These are phyloP conservation scores for Cyrtodaria siliqua DNA, from an alignment of 2,888 invertebrate species.

Conservation along the genomic window DNA sequence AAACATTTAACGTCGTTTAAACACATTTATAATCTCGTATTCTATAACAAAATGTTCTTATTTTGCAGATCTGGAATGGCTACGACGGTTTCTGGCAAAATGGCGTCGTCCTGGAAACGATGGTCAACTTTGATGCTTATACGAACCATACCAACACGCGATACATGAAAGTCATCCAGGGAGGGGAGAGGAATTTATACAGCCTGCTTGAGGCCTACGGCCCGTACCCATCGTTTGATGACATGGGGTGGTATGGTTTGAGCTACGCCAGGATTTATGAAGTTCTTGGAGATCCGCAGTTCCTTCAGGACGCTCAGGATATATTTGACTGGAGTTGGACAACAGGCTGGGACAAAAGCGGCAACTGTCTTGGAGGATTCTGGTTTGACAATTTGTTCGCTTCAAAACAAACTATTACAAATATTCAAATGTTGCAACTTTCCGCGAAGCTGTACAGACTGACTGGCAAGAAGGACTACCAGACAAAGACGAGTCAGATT, in stretches of 20 bases:
- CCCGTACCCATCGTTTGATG: conserved; percentile 72
- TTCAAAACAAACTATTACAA: conserved; percentile 71
- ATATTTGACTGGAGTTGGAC: conserved; percentile 72
- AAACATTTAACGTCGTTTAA: too few relatives aligned
- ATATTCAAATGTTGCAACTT: conserved; percentile 65
- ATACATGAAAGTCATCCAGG: conserved; percentile 57
- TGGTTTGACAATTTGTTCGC: conserved; percentile 67
- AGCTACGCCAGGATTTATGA: conserved; percentile 67
- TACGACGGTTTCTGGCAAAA: conserved; percentile 77
- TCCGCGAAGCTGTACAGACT: conserved; percentile 64
- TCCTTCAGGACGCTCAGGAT: conserved; percentile 60
- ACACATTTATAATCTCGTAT: too few relatives aligned
- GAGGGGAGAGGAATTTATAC: conserved; percentile 60
- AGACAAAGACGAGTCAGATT: conserved; percentile 52
- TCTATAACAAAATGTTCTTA: too few relatives aligned
- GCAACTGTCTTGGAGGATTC: conserved; percentile 68
- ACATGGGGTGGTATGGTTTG: conserved; percentile 74
- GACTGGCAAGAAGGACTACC: conserved; percentile 53
- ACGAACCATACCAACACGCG: conserved; percentile 66
- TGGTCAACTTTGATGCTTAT: conserved; percentile 69
- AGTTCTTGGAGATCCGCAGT: conserved; percentile 52
- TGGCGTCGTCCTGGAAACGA: conserved; percentile 69
- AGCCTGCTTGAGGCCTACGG: conserved; percentile 70
- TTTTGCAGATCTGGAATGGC: conserved; percentile 71
- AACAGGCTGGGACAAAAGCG: conserved; percentile 67